A percentile compares a stretch with the other conserved stretches of the same genome.
Evolutionary conservation across 2,113 vertebrate genomes (phyloP).

Genomic region (Rattus rattus): DNA sequence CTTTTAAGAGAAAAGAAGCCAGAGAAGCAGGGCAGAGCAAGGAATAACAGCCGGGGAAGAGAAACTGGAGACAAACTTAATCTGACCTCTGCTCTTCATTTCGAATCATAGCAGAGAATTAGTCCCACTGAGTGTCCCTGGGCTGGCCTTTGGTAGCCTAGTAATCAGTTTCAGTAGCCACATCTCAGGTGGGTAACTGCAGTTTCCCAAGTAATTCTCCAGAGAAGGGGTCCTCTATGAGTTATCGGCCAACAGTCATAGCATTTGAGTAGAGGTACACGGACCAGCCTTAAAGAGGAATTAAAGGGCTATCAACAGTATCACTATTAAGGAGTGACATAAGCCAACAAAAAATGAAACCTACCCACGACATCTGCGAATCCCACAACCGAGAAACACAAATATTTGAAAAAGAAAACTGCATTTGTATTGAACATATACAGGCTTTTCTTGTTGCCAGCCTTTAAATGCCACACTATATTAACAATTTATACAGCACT

Average conservation of each 20-base stretch:
- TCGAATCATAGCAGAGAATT: neutral
- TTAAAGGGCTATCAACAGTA: neutral
- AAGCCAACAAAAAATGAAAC: slow-evolving; percentile 22
- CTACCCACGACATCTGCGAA: neutral
- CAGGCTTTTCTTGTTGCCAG: neutral
- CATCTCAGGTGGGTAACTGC: neutral
- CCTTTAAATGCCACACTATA: neutral
- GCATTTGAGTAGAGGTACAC: neutral
- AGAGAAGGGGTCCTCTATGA: neutral
- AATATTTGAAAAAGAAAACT: neutral
- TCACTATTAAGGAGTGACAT: neutral
- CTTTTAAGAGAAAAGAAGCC: neutral
- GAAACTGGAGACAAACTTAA: neutral
- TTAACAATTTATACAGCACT: neutral
- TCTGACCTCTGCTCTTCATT: neutral
- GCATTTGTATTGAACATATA: neutral
- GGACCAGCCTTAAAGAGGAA: neutral
- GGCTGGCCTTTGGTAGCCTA: neutral
- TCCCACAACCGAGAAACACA: neutral
- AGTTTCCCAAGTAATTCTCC: neutral
- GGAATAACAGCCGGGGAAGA: neutral
- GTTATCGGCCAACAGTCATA: neutral
- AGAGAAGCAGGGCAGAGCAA: neutral
- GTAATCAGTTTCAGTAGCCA: neutral
- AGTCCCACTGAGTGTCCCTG: neutral